Conservation (phyloP, 2,888 invertebrate species). For the Diaperis boleti region DNA sequence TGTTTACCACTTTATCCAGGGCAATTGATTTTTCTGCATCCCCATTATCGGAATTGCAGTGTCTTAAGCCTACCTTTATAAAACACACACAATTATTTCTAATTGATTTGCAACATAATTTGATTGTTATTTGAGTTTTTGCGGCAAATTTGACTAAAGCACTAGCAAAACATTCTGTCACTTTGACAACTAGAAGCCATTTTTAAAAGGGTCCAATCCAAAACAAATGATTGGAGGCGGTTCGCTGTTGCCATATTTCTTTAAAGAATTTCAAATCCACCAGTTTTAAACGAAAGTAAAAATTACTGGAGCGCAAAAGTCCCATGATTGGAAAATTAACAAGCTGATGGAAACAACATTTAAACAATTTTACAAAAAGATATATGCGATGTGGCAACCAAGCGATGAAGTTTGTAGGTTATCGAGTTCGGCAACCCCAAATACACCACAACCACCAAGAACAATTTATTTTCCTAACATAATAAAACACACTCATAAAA, state of each 20-base stretch:
- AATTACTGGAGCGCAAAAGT: no score
- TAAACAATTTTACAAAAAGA: background rate
- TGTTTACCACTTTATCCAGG: conserved; percentile 18
- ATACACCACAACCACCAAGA: no score
- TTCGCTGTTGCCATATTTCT: conserved; percentile 35
- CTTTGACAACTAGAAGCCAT: conserved; percentile 53
- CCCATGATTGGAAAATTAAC: no score
- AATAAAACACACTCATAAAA: no score
- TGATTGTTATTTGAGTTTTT: conserved; percentile 6
- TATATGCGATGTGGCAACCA: background rate
- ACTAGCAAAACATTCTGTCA: conserved; percentile 43
- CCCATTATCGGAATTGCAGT: background rate
- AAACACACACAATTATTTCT: conserved; percentile 20
- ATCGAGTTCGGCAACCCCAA: background rate
- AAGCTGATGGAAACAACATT: background rate
- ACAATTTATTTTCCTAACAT: no score
- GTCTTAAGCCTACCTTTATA: conserved; percentile 19
- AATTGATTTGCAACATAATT: conserved; percentile 29
- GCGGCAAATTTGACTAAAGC: conserved; percentile 16
- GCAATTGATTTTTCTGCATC: conserved; percentile 44
- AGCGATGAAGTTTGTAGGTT: background rate
- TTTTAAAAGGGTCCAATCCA: conserved; percentile 58
- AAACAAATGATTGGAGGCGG: conserved; percentile 50
- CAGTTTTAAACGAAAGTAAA: no score
- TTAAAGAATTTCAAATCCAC: background rate